Conservation (phyloP, 2,797 vertebrate genomes). For the Malacoctenus gilli region DNA sequence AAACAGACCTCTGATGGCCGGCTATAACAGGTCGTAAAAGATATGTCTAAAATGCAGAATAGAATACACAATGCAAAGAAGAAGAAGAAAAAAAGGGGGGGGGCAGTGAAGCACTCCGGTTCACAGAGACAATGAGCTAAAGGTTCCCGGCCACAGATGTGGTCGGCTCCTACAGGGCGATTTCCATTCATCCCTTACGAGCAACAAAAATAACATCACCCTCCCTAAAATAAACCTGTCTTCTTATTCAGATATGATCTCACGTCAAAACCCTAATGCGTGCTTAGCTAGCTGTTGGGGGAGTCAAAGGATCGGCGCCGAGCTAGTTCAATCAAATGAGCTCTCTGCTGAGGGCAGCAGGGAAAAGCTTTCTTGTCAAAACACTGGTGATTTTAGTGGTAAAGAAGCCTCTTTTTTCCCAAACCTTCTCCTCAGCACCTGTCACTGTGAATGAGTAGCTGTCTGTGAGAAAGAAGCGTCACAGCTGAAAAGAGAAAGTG, state of each 20-base stretch:
- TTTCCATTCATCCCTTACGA: conserved; percentile 21
- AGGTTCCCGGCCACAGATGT: conserved; percentile 3
- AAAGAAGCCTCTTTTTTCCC: conserved; percentile 33
- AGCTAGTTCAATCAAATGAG: conserved; percentile 51
- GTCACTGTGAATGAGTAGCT: conserved; percentile 67
- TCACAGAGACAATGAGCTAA: conserved; percentile 17
- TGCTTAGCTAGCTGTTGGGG: conserved; percentile 18
- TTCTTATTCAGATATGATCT: conserved; percentile 34
- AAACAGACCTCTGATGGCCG: conserved; percentile 42
- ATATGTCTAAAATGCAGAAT: conserved; percentile 12
- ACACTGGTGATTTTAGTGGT: conserved; percentile 55
- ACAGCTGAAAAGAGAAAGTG: conserved; percentile 60
- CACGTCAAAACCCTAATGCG: conserved; percentile 21
- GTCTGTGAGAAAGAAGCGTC: conserved; percentile 54
- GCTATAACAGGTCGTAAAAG: conserved; percentile 22
- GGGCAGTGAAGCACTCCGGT: conserved; percentile 8
- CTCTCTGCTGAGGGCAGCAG: conserved; percentile 49
- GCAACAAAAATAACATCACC: conserved; percentile 46
- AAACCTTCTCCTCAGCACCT: conserved; percentile 59
- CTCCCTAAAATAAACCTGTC: conserved; percentile 40
- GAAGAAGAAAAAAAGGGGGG: not conserved
- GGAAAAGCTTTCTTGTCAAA: conserved; percentile 64
- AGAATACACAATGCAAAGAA: conserved; percentile 10
- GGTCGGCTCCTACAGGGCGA: not conserved
- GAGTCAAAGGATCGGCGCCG: conserved; percentile 37